A percentile compares a stretch with the other conserved stretches of the same genome.
phyloP scores from a whole-genome alignment of 2,888 invertebrate species.

The Hyposoter didymator region DNA sequence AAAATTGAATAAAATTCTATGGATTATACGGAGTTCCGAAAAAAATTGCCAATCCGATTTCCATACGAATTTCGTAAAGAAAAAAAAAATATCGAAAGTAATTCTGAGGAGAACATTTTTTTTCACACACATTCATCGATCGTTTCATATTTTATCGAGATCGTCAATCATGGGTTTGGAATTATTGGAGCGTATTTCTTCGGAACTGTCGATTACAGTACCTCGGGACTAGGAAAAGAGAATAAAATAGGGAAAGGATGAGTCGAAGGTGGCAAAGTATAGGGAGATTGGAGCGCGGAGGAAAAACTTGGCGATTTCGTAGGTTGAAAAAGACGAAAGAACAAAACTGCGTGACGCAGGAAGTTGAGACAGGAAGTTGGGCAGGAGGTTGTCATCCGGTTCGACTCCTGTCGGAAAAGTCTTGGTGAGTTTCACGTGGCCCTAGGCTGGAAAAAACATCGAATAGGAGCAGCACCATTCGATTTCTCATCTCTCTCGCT shows the following conservation, averaged over 20 bases:
- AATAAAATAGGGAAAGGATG: background rate
- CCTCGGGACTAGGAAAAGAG: background rate
- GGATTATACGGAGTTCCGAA: background rate
- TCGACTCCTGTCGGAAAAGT: slow-evolving; percentile 26
- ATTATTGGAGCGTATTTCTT: background rate
- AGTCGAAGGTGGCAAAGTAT: background rate
- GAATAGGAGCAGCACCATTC: slow-evolving; percentile 80
- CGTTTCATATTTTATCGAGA: background rate
- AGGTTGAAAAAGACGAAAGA: background rate
- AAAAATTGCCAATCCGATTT: background rate
- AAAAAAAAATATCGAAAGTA: background rate
- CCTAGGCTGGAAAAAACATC: slow-evolving; percentile 68
- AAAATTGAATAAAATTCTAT: background rate
- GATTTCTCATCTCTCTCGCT: slow-evolving; percentile 75
- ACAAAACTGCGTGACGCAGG: slow-evolving; percentile 36
- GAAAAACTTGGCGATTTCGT: background rate
- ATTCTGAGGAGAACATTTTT: background rate
- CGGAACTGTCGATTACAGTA: background rate
- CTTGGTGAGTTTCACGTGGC: slow-evolving; percentile 29
- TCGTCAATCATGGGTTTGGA: background rate
- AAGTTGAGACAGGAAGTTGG: slow-evolving; percentile 29
- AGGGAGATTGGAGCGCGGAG: slow-evolving; percentile 15
- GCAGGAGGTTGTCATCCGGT: slow-evolving; percentile 55
- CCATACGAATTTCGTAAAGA: background rate
- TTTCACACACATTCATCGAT: background rate